Evolutionary conservation across 2,797 vertebrate genomes (phyloP).

Genomic region (Coregonus sp.): DNA sequence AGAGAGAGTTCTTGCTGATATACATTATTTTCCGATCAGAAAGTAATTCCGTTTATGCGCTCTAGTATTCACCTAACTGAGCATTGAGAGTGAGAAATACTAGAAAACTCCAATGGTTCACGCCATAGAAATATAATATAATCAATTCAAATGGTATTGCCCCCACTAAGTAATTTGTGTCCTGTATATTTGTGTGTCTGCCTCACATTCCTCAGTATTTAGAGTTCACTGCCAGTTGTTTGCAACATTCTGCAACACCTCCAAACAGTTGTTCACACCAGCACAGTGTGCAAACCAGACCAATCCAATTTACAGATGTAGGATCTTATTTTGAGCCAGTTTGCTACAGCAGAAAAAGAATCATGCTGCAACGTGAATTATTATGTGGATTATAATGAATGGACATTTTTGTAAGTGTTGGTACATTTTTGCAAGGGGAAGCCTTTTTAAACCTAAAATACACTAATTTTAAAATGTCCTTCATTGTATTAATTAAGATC

Average conservation of each 20-base stretch:
- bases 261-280: slow-evolving; percentile 3
- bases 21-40: neutral
- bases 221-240: neutral
- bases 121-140: neutral
- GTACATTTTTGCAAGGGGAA: no score
- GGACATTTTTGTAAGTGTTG: no score
- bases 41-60: neutral
- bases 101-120: neutral
- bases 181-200: neutral
- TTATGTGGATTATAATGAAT: no score
- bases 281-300: neutral
- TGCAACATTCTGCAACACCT: slow-evolving; percentile 1
- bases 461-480: no score
- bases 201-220: neutral
- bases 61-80: neutral
- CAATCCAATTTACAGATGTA: neutral
- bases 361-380: neutral
- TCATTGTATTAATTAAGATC: no score
- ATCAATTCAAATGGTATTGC: no score
- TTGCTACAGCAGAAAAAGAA: neutral
- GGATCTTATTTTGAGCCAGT: neutral
- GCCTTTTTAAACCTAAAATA: no score
- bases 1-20: neutral
- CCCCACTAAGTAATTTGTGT: neutral
- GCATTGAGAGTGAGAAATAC: neutral